Conservation (phyloP, 2,888 invertebrate species). For the Saturnia pavonia region DNA sequence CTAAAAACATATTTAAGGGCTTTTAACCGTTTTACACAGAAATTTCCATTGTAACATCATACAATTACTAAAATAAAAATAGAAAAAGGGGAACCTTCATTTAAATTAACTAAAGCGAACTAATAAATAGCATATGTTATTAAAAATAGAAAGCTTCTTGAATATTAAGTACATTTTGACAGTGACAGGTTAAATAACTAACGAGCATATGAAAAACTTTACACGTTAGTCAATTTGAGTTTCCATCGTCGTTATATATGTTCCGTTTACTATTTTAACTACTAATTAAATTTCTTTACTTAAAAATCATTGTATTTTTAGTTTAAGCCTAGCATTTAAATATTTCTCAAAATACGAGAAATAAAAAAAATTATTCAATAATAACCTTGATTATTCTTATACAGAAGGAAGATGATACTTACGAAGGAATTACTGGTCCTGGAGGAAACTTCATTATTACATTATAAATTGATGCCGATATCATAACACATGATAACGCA, state of each 20-base stretch:
- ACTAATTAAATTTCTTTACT: neutral
- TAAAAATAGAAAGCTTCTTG: too few species aligned
- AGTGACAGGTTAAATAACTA: too few species aligned
- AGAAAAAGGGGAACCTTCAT: neutral
- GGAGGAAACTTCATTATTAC: conserved; percentile 47
- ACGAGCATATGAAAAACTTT: too few species aligned
- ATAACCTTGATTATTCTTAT: neutral
- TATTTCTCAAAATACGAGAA: too few species aligned
- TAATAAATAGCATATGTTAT: neutral
- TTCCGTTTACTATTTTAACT: neutral
- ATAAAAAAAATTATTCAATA: too few species aligned
- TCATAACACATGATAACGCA: conserved; percentile 38
- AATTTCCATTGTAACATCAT: neutral
- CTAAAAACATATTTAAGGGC: conserved; percentile 20
- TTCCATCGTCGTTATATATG: too few species aligned
- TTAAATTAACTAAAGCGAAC: neutral
- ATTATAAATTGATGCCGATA: conserved; percentile 46
- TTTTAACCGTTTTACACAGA: too few species aligned
- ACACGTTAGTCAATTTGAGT: too few species aligned
- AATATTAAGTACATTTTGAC: too few species aligned
- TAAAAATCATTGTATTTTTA: too few species aligned
- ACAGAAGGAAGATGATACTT: conserved; percentile 37
- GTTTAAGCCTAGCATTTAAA: too few species aligned
- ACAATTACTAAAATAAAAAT: neutral
- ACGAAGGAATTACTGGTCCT: conserved; percentile 42